Conservation (phyloP, 2,113 vertebrate genomes). For the Prinia subflava region DNA sequence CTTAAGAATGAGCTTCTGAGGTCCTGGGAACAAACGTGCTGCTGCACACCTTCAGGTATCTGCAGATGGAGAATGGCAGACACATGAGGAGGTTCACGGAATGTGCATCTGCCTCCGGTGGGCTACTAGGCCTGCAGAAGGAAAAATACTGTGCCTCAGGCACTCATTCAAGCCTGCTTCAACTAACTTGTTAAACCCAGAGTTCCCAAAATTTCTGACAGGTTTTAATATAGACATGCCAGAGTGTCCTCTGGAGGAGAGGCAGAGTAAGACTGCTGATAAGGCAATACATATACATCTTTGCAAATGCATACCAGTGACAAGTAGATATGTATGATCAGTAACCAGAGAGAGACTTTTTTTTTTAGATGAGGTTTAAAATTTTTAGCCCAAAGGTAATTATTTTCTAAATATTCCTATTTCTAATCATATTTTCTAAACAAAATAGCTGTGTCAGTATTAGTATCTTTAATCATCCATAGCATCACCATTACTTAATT, state of each 20-base stretch:
- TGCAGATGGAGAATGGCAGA: background rate
- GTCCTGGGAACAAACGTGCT: background rate
- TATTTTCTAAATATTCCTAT: background rate
- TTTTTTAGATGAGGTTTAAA: background rate
- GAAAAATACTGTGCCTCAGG: background rate
- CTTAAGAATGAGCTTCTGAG: background rate
- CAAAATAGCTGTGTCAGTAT: background rate
- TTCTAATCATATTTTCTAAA: background rate
- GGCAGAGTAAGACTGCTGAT: background rate
- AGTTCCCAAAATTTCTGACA: background rate
- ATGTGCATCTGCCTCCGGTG: fast-evolving
- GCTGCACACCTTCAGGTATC: background rate
- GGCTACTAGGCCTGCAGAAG: background rate
- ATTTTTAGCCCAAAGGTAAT: background rate
- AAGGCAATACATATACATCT: background rate
- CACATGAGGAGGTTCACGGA: fast-evolving
- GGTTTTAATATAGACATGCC: background rate
- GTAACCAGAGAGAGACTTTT: background rate
- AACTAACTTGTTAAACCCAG: background rate
- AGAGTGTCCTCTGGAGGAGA: background rate
- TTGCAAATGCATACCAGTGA: background rate
- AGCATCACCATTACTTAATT: background rate
- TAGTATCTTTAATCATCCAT: background rate
- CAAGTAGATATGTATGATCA: background rate
- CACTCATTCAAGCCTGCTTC: background rate